Evolutionary conservation across 2,113 vertebrate genomes (phyloP), one percentile per base, ranked within the genome.

Genomic region (Pavo muticus): DNA sequence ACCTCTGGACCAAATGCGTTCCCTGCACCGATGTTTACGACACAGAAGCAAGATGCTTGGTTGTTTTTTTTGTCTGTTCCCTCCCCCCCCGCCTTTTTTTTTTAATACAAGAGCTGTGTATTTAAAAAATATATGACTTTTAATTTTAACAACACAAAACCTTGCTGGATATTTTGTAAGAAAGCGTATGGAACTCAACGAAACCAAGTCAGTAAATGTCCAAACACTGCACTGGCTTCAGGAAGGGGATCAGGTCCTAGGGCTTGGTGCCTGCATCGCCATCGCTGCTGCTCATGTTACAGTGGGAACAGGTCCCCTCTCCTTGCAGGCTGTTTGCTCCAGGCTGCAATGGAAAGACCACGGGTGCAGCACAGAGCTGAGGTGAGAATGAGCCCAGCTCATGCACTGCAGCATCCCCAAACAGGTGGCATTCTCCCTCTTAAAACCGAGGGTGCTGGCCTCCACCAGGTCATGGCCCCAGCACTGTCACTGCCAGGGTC

Each of bases 51-150:
- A 94, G 57, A 78, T 32, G 85, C 88, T 89, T 88, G 4, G 52
- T 23, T 82, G 52, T 40, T 70, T 24, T 23, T 9, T 21, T 25
- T 14, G 24, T 25, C 24, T 50, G 48, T 25, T 50, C 48, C 48
- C 48, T 11, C 12, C 23, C 14, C 13, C 27, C 29, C 16, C 74
- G 48, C 21, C 84, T 80, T 20, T 30, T 50, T 48, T 94, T 94
- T 96, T 93, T 87, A 89, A 90, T 82, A 89, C 48, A 70, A 94
- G 78, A 94, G 87, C 95, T 67, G 74, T 92, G 93, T 96, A 95
- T 95, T 97, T 95, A 95, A 96, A 96, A 96, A 95, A 96, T 90
- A 97, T 84, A 97, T 90, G 72, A 87, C 79, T 97, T 96, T 96
- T 94, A 93, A 94, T 96, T 96, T 94, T 76, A 75, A 91, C 79